Evolutionary conservation across 2,888 invertebrate genomes (phyloP).

Genomic region (Lamellibrachia columna): DNA sequence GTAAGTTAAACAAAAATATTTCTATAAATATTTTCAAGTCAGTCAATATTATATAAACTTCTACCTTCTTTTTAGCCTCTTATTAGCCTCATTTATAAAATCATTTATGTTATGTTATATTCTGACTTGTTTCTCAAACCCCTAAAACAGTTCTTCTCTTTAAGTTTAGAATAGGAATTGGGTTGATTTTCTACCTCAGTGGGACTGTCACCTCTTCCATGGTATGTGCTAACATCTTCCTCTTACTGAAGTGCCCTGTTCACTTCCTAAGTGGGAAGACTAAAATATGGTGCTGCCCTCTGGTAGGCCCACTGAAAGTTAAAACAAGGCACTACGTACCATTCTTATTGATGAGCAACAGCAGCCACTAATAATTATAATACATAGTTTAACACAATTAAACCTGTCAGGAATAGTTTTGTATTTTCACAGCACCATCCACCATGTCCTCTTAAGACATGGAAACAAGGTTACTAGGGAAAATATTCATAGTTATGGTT

Average conservation of each 20-base stretch:
- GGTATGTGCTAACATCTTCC: not conserved
- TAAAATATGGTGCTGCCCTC: not conserved
- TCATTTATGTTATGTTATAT: too few species aligned
- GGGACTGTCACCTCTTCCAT: not conserved
- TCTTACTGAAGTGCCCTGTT: too few species aligned
- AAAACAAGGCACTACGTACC: not conserved
- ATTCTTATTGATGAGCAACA: too few species aligned
- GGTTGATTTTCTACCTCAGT: not conserved
- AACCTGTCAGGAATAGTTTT: not conserved
- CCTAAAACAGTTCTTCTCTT: not conserved
- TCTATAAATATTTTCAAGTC: too few species aligned
- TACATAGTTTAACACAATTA: too few species aligned
- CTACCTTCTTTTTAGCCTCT: too few species aligned
- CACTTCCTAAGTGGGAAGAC: not conserved
- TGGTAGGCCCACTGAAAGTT: not conserved
- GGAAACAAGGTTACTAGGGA: not conserved
- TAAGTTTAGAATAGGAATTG: not conserved
- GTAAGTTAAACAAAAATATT: too few species aligned
- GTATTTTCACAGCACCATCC: not conserved
- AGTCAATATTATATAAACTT: too few species aligned
- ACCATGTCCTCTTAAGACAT: not conserved
- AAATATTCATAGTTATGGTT: not conserved
- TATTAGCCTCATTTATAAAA: too few species aligned
- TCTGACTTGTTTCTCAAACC: not conserved
- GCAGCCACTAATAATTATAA: too few species aligned